These are phyloP conservation scores for Dinocampus coccinellae DNA, from an alignment of 2,888 invertebrate genomes.

Conservation along the genomic window DNA sequence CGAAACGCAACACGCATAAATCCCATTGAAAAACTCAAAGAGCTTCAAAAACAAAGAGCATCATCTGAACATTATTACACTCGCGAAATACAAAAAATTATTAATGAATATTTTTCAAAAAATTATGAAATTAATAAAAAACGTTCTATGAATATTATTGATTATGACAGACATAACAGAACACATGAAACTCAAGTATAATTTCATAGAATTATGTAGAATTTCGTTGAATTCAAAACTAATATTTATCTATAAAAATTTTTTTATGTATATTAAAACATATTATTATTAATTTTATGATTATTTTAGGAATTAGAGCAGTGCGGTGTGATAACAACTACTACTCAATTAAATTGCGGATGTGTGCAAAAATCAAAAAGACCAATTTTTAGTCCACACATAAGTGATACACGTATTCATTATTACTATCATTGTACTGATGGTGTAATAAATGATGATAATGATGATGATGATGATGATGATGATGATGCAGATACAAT, in stretches of 20 bases:
- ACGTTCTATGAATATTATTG: not conserved
- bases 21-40: constrained; percentile 47
- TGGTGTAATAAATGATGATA: constrained; percentile 33
- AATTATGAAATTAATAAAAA: constrained; percentile 15
- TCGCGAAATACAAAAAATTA: constrained; percentile 53
- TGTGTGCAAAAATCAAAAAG: constrained; percentile 54
- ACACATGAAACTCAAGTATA: not conserved
- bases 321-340: constrained; percentile 57
- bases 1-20: not conserved
- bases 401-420: constrained; percentile 48
- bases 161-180: not conserved
- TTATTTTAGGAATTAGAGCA: constrained; percentile 50
- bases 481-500: not conserved
- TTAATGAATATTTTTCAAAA: constrained; percentile 50
- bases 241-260: too few species aligned
- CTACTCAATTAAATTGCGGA: constrained; percentile 55
- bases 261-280: too few species aligned
- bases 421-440: constrained; percentile 48
- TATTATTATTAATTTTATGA: not conserved
- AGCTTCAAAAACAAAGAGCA: constrained; percentile 55
- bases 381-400: constrained; percentile 53
- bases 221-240: too few species aligned
- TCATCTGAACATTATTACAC: constrained; percentile 53
- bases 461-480: too few species aligned
- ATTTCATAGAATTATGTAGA: not conserved